Evolutionary conservation across 2,797 vertebrate species (phyloP).

Genomic region (Typhlichthys subterraneus): DNA sequence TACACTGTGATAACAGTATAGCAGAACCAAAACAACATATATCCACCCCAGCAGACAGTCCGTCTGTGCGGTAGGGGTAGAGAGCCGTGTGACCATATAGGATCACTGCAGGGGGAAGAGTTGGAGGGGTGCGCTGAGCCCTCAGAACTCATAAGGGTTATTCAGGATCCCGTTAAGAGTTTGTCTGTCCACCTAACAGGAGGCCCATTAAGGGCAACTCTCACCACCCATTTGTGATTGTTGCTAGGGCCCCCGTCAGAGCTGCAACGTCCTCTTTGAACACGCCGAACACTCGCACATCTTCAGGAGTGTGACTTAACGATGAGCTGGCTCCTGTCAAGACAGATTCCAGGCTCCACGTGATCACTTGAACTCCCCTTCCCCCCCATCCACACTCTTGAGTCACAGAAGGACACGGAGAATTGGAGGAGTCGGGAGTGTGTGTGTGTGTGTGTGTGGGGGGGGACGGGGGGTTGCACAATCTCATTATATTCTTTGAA

Average conservation of each 20-base stretch:
- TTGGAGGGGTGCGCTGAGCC: too few species aligned
- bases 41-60: too few species aligned
- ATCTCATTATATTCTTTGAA: conserved; percentile 20
- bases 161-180: too few species aligned
- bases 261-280: conserved; percentile 28
- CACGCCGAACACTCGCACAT: conserved; percentile 42
- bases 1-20: too few species aligned
- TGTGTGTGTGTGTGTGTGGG: neutral
- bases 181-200: too few species aligned
- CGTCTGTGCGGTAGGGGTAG: too few species aligned
- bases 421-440: neutral
- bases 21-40: too few species aligned
- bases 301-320: conserved; percentile 57
- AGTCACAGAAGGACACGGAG: conserved; percentile 34
- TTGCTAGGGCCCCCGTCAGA: conserved; percentile 30
- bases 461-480: neutral
- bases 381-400: conserved; percentile 13
- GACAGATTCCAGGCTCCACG: conserved; percentile 45
- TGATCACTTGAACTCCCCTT: conserved; percentile 18
- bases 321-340: conserved; percentile 58
- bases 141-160: too few species aligned
- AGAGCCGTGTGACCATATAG: too few species aligned
- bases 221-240: neutral
- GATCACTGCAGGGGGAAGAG: too few species aligned
- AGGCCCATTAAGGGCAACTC: neutral